phyloP scores from a whole-genome alignment of 2,113 vertebrate genomes.

The Cromileptes altivelis region DNA sequence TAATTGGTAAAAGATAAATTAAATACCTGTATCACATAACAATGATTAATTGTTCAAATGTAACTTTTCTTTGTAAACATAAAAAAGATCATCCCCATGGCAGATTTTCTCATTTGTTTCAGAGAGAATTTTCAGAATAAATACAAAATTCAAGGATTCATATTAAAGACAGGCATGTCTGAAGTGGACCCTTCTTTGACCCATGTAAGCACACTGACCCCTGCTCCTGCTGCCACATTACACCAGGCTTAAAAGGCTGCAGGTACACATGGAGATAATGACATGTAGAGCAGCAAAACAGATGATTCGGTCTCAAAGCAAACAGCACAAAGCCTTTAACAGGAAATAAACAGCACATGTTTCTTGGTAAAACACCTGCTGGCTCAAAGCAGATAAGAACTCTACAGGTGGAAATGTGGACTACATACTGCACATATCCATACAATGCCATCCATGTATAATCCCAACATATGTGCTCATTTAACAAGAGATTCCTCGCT shows the following conservation, averaged over 20 bases:
- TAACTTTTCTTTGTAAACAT: not conserved
- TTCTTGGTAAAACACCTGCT: not conserved
- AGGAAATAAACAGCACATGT: not conserved
- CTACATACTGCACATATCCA: not conserved
- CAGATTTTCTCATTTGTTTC: no score
- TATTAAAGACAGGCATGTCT: not conserved
- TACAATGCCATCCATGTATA: not conserved
- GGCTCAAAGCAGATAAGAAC: not conserved
- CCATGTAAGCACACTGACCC: not conserved
- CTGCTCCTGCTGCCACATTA: conserved; percentile 20
- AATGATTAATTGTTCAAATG: not conserved
- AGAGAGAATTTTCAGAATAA: not conserved
- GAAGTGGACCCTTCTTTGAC: conserved; percentile 12
- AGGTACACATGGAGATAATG: not conserved
- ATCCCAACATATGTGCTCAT: not conserved
- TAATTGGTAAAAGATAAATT: not conserved
- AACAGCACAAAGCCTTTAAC: not conserved
- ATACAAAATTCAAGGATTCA: not conserved
- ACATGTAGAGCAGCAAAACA: not conserved
- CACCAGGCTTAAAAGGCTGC: not conserved
- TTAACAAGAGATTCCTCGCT: not conserved
- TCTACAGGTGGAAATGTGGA: conserved; percentile 5
- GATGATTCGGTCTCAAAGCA: not conserved
- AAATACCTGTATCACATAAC: not conserved
- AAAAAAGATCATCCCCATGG: not conserved